Percentiles rank a stretch among this genome's conserved stretches.
These are phyloP conservation scores for Saccostrea glomerata DNA, from an alignment of 1,140 invertebrate genomes.

Conservation along the genomic window DNA sequence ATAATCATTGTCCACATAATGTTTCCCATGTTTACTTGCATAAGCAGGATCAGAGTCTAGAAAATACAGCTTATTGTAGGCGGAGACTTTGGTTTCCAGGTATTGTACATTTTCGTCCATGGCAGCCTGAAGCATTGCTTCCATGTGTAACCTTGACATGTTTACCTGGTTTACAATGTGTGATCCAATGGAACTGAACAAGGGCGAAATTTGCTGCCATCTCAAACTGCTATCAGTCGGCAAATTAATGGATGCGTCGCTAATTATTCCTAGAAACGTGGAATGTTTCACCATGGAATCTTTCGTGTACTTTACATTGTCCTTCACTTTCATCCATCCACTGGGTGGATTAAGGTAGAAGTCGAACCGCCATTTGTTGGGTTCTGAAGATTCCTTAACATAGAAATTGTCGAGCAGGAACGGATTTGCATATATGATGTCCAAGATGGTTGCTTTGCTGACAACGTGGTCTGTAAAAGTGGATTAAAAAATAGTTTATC, in stretches of 20 bases:
- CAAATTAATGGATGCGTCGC: conserved; percentile 37
- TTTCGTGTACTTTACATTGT: conserved; percentile 45
- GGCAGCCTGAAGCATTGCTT: conserved; percentile 59
- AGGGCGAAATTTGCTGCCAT: conserved; percentile 52
- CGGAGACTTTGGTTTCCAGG: conserved; percentile 58
- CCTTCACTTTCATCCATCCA: conserved; percentile 52
- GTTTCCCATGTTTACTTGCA: conserved; percentile 48
- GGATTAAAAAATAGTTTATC: too few species aligned
- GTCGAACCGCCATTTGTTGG: conserved; percentile 43
- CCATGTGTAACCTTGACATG: conserved; percentile 53
- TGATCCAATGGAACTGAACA: conserved; percentile 50
- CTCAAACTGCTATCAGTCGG: conserved; percentile 52
- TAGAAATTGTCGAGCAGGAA: conserved; percentile 48
- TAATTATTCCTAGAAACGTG: conserved; percentile 40
- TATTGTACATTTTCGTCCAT: conserved; percentile 64
- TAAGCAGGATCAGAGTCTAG: conserved; percentile 50
- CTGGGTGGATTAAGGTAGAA: conserved; percentile 54
- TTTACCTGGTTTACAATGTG: conserved; percentile 46
- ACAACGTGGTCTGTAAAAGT: conserved; percentile 57
- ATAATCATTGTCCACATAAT: conserved; percentile 54
- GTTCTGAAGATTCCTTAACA: conserved; percentile 25
- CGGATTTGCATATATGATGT: conserved; percentile 35
- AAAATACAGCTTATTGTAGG: conserved; percentile 53
- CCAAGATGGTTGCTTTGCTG: conserved; percentile 51
- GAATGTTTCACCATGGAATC: conserved; percentile 40